A percentile compares a stretch with the other conserved stretches of the same genome.
These are phyloP conservation scores for Homarus americanus DNA, from an alignment of 1,140 invertebrate species.

Conservation along the genomic window DNA sequence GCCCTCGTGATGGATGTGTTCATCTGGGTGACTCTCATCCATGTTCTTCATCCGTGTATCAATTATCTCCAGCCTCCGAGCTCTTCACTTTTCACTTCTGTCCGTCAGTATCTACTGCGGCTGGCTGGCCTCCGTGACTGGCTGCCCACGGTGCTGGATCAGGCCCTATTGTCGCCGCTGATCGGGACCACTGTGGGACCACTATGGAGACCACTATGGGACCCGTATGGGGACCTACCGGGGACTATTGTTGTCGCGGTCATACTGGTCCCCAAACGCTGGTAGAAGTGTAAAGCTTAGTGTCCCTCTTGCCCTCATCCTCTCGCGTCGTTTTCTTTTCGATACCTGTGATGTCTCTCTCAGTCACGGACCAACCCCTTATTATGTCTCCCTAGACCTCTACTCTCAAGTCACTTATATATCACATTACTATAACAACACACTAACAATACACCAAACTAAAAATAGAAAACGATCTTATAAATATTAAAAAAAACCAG, in stretches of 20 bases:
- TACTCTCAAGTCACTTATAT: background rate
- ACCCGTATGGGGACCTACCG: background rate
- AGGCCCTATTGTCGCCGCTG: slow-evolving; percentile 32
- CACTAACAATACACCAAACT: no score
- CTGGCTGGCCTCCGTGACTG: background rate
- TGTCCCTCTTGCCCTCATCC: slow-evolving; percentile 1
- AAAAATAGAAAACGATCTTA: no score
- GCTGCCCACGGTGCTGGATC: background rate
- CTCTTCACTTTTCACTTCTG: no score
- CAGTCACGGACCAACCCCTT: background rate
- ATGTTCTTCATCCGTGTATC: no score
- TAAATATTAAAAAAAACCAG: no score
- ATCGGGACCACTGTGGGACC: slow-evolving; percentile 40
- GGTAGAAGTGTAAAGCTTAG: background rate
- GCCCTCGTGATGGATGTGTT: no score
- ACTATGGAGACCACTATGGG: slow-evolving; percentile 5
- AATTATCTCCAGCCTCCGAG: no score
- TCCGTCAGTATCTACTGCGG: no score
- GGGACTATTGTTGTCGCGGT: slow-evolving; percentile 45
- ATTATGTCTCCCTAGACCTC: background rate
- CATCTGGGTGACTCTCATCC: no score
- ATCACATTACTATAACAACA: no score
- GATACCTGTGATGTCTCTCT: slow-evolving; percentile 18
- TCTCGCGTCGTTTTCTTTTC: slow-evolving; percentile 9
- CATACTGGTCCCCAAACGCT: slow-evolving; percentile 40